These are phyloP conservation scores for Pogonomyrmex californicus DNA, from an alignment of 1,140 invertebrate species.

Conservation along the genomic window DNA sequence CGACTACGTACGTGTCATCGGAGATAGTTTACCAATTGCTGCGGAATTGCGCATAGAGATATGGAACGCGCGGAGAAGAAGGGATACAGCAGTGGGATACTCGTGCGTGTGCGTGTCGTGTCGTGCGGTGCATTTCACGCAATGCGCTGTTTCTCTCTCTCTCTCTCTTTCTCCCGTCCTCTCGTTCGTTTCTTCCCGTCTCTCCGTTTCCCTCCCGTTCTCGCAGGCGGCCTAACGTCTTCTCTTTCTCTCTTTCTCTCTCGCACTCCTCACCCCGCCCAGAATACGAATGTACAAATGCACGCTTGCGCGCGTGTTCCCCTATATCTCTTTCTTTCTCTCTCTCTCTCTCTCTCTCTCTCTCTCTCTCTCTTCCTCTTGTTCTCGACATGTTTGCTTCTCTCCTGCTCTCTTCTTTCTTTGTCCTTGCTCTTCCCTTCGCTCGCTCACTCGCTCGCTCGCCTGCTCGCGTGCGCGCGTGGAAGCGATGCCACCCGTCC, in stretches of 20 bases:
- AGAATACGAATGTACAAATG: slow-evolving; percentile 48
- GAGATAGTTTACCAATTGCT: slow-evolving; percentile 74
- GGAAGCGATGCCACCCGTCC: slow-evolving; percentile 78
- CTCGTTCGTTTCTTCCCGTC: slow-evolving; percentile 12
- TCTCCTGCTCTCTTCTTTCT: slow-evolving; percentile 24
- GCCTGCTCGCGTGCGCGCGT: slow-evolving; percentile 67
- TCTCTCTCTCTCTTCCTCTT: neutral
- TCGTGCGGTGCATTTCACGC: slow-evolving; percentile 70
- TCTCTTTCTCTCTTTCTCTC: slow-evolving; percentile 44
- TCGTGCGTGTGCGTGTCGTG: slow-evolving; percentile 62
- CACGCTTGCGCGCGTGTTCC: slow-evolving; percentile 63
- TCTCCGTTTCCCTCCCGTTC: slow-evolving; percentile 13
- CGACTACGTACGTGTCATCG: slow-evolving; percentile 73
- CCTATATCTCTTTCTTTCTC: no score
- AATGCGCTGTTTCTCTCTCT: slow-evolving; percentile 56
- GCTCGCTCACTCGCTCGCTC: slow-evolving; percentile 7
- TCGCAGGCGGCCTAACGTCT: neutral
- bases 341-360: neutral
- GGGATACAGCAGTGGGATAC: slow-evolving; percentile 34
- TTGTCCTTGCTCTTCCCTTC: slow-evolving; percentile 29
- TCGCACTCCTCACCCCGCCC: slow-evolving; percentile 25
- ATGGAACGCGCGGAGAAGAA: slow-evolving; percentile 21
- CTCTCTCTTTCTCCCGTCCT: slow-evolving; percentile 27
- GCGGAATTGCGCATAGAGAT: slow-evolving; percentile 69
- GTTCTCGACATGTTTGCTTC: slow-evolving; percentile 2